phyloP scores from a whole-genome alignment of 2,888 invertebrate genomes.

The Leptopilina drosophilae region DNA sequence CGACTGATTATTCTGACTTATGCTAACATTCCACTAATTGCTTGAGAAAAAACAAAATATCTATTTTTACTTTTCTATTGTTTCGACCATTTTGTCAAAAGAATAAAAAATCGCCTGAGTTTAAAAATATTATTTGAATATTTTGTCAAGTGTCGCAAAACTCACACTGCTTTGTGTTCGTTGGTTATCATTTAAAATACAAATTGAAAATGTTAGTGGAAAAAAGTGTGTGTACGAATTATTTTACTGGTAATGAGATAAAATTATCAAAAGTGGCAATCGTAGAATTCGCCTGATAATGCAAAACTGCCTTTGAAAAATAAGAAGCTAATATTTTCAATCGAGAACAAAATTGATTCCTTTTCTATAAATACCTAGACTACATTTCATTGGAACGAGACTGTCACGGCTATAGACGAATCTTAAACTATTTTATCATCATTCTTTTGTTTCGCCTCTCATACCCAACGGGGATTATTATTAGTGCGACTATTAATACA shows the following conservation, averaged over 20 bases:
- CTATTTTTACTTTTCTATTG: neutral
- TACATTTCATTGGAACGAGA: slow-evolving; percentile 17
- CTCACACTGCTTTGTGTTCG: slow-evolving; percentile 10
- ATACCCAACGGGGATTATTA: neutral
- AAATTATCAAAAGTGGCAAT: slow-evolving; percentile 1
- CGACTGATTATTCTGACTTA: too few relatives aligned
- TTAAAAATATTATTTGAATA: neutral
- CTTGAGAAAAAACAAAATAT: too few relatives aligned
- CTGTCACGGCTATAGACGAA: neutral
- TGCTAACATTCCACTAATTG: too few relatives aligned
- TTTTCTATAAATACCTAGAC: neutral
- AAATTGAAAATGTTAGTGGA: neutral
- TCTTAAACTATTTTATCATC: neutral
- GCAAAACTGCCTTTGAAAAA: neutral
- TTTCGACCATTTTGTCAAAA: too few relatives aligned
- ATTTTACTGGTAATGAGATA: slow-evolving; percentile 11
- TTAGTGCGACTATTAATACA: too few relatives aligned
- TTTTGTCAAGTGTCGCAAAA: slow-evolving; percentile 3
- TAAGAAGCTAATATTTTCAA: slow-evolving; percentile 13
- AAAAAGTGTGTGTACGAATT: neutral
- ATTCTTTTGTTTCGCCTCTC: slow-evolving; percentile 10
- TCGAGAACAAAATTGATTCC: neutral
- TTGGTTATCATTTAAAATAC: slow-evolving; percentile 1
- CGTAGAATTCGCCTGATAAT: neutral
- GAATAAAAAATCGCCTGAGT: neutral